Evolutionary conservation across 2,888 invertebrate species (phyloP), one percentile per base, ranked within the genome.

Genomic region (Polydesmus complanatus): DNA sequence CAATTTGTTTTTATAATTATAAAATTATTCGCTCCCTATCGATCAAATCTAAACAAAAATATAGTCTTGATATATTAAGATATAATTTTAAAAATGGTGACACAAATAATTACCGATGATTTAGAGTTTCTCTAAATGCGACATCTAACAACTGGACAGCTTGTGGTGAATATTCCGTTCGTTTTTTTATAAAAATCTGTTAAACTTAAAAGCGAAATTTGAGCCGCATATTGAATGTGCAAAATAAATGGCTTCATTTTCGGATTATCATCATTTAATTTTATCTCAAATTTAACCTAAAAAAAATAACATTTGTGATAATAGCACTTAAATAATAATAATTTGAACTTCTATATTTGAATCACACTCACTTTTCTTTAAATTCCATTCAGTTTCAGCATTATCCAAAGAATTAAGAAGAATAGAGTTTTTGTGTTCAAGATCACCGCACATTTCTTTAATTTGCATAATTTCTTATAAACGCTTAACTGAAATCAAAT

Each of bases 61-160:
- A n/a, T n/a, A n/a, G n/a, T n/a, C n/a, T n/a, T n/a, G n/a, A 18
- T 26, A 21, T 50, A 59, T 3, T 27, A 11, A 37, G 27, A 54
- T 5, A 11, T 5, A 11, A 21, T 51, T n/a, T 27, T 5, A 48
- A 18, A 25, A 3, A 25, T 22, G 27, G 5, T 8, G 22, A 59
- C 8, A 18, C n/a, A 59, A 54, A 14, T 5, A 54, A 27, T 27
- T 61, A 63, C 63, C 27, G 27, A 5, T 22, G 19, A 21, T 47
- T 53, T 18, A 61, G 58, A n/a, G 55, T 50, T 22, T 63, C 61
- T 8, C 63, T 53, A 22, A 63, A 37, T 19, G 58, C 61, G 23
- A 63, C 57, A 47, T 63, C 63, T 11, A 63, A 51, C 8, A 58
- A 57, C 26, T 61, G 61, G 23, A 63, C 37, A 1, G 58, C 58